Base-by-base conservation (phyloP, 1,140 invertebrate species). In the Leptopilina clavipes region DNA sequence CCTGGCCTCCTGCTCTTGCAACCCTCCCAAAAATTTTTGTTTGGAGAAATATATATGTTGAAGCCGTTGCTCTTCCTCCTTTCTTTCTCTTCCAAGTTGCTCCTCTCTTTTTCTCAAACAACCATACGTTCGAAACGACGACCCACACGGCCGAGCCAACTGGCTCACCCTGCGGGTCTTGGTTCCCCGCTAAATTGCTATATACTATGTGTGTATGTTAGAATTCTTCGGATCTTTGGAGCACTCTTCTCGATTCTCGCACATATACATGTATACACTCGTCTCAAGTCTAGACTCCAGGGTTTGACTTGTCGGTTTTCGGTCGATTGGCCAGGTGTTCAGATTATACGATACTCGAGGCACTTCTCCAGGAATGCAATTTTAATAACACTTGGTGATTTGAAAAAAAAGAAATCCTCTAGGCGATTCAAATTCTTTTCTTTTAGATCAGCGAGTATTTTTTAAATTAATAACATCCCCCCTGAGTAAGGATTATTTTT, bases 321-420 rank as follows among this genome's bases (percentile, higher is more conserved):
- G 59, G 59, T 65, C 59, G 59, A 65, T 65, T 65, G 59, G 59
- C 59, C 59, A 65, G 59, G 59, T 65, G 59, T 65, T 65, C 59
- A 65, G 59, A 65, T 65, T 65, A 65, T 65, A 65, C 59, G 59
- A 65, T 65, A 65, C 59, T 65, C 59, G 22, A 31, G 59, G 59
- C 22, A 25, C 59, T 65, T 31, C 59, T 25, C 25, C 59, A 65
- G 59, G 59, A 65, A 65, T 65, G 59, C 25, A 65, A 65, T 65
- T 65, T 65, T 65, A 65, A 65, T 65, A 65, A 31, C 22, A 22
- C 25, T 65, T 9, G 25, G 1, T n/a, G 59, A 14, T 31, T 6
- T n/a, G 14, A 65, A 8, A 25, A 59, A 59, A 25, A 56, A 22
- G 19, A 65, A 0, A 25, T 65, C 22, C 25, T n/a, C 22, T 1